phyloP scores from a whole-genome alignment of 2,797 vertebrate species.

The Myoxocephalus aenaeus region DNA sequence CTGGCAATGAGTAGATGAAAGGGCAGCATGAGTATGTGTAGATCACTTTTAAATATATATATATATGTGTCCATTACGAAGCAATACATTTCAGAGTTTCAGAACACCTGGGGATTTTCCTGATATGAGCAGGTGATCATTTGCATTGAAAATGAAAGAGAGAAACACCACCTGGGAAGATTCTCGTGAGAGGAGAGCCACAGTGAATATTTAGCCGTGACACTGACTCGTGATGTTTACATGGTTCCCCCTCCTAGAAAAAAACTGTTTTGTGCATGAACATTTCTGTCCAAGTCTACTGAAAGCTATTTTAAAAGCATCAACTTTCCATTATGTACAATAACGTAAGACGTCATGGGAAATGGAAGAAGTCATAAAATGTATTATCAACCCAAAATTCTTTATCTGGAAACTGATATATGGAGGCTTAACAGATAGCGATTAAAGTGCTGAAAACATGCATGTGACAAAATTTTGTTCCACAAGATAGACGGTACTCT shows the following conservation, averaged over 20 bases:
- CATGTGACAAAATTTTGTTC: not conserved
- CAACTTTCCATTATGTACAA: not conserved
- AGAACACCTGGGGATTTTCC: slow-evolving; percentile 2
- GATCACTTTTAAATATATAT: slow-evolving; percentile 1
- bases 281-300: not conserved
- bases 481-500: not conserved
- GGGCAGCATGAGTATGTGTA: not conserved
- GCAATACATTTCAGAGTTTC: not conserved
- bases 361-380: not conserved
- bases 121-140: slow-evolving; percentile 9
- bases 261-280: not conserved
- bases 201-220: slow-evolving; percentile 2
- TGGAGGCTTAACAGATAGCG: not conserved
- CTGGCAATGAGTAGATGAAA: slow-evolving; percentile 3
- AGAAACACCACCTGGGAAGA: not conserved
- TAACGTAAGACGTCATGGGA: not conserved
- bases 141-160: slow-evolving; percentile 17
- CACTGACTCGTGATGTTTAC: not conserved
- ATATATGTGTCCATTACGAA: not conserved
- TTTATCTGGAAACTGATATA: slow-evolving; percentile 2
- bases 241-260: not conserved
- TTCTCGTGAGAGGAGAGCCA: not conserved
- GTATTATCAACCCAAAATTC: not conserved
- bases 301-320: not conserved
- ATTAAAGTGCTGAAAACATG: not conserved